Evolutionary conservation across 2,797 vertebrate species (phyloP), one percentile per base, ranked within the genome.

Genomic region (Dipus sagitta): DNA sequence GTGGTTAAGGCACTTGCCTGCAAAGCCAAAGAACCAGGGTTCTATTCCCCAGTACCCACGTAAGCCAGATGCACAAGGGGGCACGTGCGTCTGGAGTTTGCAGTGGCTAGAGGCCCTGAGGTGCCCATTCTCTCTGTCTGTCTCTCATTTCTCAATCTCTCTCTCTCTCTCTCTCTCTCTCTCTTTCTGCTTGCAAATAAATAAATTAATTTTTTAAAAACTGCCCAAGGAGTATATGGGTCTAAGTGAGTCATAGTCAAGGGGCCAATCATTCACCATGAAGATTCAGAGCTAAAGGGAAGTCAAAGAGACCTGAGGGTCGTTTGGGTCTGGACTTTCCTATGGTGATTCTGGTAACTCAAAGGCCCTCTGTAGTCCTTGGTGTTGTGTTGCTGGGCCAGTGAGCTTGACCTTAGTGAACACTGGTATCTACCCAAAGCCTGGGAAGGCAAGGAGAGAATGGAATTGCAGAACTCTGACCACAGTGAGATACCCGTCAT

Each of bases 191-290:
- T 38, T 38, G 38, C 38, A 38, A 38, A 38, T 38, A 38, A 38
- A 38, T 38, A n/a, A n/a, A n/a, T n/a, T n/a, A n/a, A n/a, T 38
- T 38, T 38, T 38, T 38, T 38, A 28, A 38, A 82, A 58, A 85
- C 77, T 68, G 17, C 60, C 80, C 65, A 32, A n/a, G 34, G 65
- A 54, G 10, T 81, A 68, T 86, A 13, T 67, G 20, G 14, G 75
- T 91, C 68, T 81, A 64, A 86, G 24, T 71, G 65, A 84, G 71
- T 75, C 30, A n/a, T 14, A 68, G 26, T 18, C 72, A 91, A 80
- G 30, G 47, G 23, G 17, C 38, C 58, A 74, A 74, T 18, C 65
- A 18, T n/a, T 79, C 20, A 76, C 38, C 52, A 82, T 20, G 21
- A 87, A 21, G 65, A 87, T 42, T 85, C 26, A 70, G 67, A 94